Percentiles rank a stretch among this genome's conserved stretches.
phyloP scores from a whole-genome alignment of 2,797 vertebrate genomes.

The Protosalanx chinensis region DNA sequence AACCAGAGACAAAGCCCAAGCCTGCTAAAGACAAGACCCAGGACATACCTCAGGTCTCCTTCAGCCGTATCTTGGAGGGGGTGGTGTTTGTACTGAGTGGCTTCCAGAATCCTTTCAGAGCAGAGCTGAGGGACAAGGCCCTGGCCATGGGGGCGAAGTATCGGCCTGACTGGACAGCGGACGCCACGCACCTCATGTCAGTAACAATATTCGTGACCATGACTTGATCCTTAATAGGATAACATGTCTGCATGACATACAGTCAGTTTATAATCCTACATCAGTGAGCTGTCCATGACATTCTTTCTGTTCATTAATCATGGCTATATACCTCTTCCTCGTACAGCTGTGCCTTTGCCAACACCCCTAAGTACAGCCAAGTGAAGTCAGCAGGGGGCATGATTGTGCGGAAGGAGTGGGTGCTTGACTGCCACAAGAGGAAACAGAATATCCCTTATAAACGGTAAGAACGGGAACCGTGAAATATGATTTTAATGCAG shows the following conservation, averaged over 20 bases:
- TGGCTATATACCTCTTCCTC: background rate
- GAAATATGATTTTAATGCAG: background rate
- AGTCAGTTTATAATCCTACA: background rate
- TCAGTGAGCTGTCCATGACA: background rate
- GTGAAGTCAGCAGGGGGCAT: constrained; percentile 83
- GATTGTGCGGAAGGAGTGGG: constrained; percentile 87
- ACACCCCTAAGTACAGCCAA: constrained; percentile 91
- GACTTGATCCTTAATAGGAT: background rate
- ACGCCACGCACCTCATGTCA: constrained; percentile 89
- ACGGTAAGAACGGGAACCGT: constrained; percentile 61
- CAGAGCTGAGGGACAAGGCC: constrained; percentile 86
- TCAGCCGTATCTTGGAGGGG: constrained; percentile 76
- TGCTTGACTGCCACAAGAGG: constrained; percentile 83
- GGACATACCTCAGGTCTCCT: constrained; percentile 54
- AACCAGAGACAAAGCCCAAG: constrained; percentile 48
- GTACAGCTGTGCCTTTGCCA: constrained; percentile 86
- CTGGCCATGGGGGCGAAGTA: constrained; percentile 88
- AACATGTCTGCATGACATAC: background rate
- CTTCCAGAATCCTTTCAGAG: constrained; percentile 89
- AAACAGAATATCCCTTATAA: constrained; percentile 78
- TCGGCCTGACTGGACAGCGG: constrained; percentile 82
- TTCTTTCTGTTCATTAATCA: background rate
- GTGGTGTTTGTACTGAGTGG: constrained; percentile 89
- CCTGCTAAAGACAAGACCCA: constrained; percentile 42
- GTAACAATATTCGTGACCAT: constrained; percentile 32